Evolutionary conservation across 2,797 vertebrate species (phyloP).

Genomic region (Columba guinea): DNA sequence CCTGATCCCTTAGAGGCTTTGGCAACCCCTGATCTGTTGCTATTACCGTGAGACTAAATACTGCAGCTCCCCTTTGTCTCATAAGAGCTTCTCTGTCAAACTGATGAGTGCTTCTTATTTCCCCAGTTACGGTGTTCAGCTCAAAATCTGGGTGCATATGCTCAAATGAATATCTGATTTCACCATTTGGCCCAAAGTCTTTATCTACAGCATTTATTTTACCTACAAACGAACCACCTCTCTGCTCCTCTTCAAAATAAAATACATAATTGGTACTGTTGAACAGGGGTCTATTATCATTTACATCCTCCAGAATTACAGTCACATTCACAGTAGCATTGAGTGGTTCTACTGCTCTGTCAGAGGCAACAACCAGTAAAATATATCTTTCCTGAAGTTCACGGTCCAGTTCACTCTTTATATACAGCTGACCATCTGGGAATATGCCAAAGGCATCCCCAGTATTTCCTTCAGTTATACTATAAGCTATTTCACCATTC

Average conservation of each 20-base stretch:
- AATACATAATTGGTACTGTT: slow-evolving; percentile 98
- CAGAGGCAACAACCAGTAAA: slow-evolving; percentile 88
- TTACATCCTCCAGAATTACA: slow-evolving; percentile 93
- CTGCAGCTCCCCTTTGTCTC: slow-evolving; percentile 90
- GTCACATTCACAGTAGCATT: slow-evolving; percentile 92
- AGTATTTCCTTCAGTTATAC: slow-evolving; percentile 88
- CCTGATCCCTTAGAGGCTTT: slow-evolving; percentile 93
- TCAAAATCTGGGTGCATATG: slow-evolving; percentile 90
- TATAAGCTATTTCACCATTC: slow-evolving; percentile 94
- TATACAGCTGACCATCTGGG: slow-evolving; percentile 95
- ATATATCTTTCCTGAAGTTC: slow-evolving; percentile 92
- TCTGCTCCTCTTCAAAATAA: slow-evolving; percentile 93
- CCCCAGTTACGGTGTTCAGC: slow-evolving; percentile 88
- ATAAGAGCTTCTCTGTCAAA: slow-evolving; percentile 94
- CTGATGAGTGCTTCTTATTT: slow-evolving; percentile 87
- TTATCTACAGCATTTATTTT: slow-evolving; percentile 91
- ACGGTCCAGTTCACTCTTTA: slow-evolving; percentile 94
- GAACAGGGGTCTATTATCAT: slow-evolving; percentile 96
- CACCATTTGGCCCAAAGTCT: slow-evolving; percentile 92
- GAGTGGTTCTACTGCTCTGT: slow-evolving; percentile 92
- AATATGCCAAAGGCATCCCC: slow-evolving; percentile 95
- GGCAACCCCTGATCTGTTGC: slow-evolving; percentile 95
- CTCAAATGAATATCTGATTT: slow-evolving; percentile 93
- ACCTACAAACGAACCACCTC: slow-evolving; percentile 86
- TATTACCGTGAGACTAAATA: slow-evolving; percentile 89